A percentile compares a stretch with the other conserved stretches of the same genome.
phyloP scores from a whole-genome alignment of 1,140 invertebrate genomes.

The Stegodyphus dumicola region DNA sequence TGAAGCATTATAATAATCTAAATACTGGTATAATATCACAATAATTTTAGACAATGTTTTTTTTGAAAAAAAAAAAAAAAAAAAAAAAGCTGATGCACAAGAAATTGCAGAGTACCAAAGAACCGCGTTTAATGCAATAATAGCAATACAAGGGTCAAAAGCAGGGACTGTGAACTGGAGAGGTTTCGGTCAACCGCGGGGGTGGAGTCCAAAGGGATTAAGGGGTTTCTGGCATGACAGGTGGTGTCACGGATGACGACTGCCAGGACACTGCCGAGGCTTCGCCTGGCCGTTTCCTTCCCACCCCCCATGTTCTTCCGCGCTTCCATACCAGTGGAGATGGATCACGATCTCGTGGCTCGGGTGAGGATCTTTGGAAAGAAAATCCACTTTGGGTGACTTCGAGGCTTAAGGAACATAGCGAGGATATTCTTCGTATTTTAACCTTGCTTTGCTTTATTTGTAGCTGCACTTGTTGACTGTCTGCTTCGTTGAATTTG shows the following conservation, averaged over 20 bases:
- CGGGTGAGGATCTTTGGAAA: neutral
- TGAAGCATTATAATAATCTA: too few relatives aligned
- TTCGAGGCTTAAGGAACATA: too few relatives aligned
- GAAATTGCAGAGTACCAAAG: too few relatives aligned
- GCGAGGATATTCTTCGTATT: too few relatives aligned
- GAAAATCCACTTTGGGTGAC: neutral
- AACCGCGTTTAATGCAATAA: too few relatives aligned
- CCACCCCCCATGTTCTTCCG: neutral
- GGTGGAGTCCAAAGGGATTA: slow-evolving; percentile 40
- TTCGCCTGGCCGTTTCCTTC: neutral
- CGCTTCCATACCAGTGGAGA: neutral
- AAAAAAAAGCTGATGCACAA: too few relatives aligned
- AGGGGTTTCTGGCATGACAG: slow-evolving; percentile 55
- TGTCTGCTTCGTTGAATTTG: too few relatives aligned
- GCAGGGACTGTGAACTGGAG: slow-evolving; percentile 20
- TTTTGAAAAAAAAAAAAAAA: too few relatives aligned
- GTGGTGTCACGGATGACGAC: slow-evolving; percentile 51
- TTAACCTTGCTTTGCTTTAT: too few relatives aligned
- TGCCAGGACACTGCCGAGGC: slow-evolving; percentile 46
- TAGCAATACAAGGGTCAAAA: neutral
- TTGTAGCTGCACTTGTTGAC: too few relatives aligned
- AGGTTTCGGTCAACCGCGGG: slow-evolving; percentile 43
- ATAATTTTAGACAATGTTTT: too few relatives aligned
- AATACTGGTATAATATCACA: too few relatives aligned
- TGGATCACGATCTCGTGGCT: slow-evolving; percentile 12